These are phyloP conservation scores for Zophobas atratus DNA, from an alignment of 1,140 invertebrate species.

Conservation along the genomic window DNA sequence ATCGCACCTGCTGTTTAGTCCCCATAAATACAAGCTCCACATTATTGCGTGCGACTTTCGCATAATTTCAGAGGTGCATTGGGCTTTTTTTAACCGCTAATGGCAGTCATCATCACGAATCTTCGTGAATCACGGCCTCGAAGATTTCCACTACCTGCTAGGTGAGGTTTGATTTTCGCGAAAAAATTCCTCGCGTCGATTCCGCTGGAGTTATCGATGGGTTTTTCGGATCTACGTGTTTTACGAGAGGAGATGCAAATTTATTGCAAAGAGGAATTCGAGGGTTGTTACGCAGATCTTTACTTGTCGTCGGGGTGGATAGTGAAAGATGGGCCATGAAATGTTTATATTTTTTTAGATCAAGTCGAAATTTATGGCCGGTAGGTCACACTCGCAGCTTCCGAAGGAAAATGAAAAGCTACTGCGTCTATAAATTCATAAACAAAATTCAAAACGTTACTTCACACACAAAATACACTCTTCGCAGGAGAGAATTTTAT, in stretches of 20 bases:
- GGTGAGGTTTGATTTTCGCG: neutral
- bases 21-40: slow-evolving; percentile 17
- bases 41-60: slow-evolving; percentile 12
- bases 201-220: neutral
- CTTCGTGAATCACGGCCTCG: slow-evolving; percentile 4
- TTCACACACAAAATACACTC: no score
- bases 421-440: no score
- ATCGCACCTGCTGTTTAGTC: slow-evolving; percentile 39
- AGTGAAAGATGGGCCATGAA: slow-evolving; percentile 6
- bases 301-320: slow-evolving; percentile 7
- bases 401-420: neutral
- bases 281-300: slow-evolving; percentile 4
- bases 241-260: slow-evolving; percentile 11
- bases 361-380: neutral
- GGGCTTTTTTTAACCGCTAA: slow-evolving; percentile 18
- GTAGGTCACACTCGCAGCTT: neutral
- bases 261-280: slow-evolving; percentile 19
- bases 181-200: neutral
- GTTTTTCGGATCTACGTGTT: neutral
- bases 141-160: no score
- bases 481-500: no score
- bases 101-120: slow-evolving; percentile 14
- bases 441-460: no score
- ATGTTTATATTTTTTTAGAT: slow-evolving; percentile 20
- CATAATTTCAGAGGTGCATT: neutral